Conservation (phyloP, 2,113 vertebrate genomes). For the Micronycteris hirsuta region DNA sequence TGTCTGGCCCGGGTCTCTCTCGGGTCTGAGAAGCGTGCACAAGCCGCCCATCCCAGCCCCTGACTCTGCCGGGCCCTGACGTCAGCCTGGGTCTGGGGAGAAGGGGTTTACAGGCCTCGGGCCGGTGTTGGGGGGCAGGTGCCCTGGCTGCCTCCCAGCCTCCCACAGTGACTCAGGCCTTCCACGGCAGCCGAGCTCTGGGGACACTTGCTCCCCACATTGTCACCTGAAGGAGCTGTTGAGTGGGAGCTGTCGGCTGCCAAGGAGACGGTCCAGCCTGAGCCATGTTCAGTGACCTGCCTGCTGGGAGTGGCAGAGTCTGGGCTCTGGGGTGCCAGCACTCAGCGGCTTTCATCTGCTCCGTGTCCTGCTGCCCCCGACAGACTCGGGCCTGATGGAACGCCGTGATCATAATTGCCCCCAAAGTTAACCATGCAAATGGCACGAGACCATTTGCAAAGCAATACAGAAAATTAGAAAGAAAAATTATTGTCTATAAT, state of each 20-base stretch:
- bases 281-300: not conserved
- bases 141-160: not conserved
- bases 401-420: not conserved
- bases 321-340: too few species aligned
- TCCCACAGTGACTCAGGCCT: not conserved
- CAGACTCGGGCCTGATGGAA: not conserved
- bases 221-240: not conserved
- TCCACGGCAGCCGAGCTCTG: too few species aligned
- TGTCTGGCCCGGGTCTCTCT: not conserved
- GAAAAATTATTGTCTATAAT: not conserved
- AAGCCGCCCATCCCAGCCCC: not conserved
- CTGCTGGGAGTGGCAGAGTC: not conserved
- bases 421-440: not conserved
- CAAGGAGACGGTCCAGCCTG: rapidly evolving
- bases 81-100: not conserved
- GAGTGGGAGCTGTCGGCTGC: not conserved
- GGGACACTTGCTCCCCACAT: not conserved
- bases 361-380: rapidly evolving
- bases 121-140: not conserved
- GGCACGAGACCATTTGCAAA: not conserved
- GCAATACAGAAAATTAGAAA: not conserved
- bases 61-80: not conserved
- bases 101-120: not conserved
- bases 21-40: not conserved
- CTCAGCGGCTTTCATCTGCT: not conserved